These are phyloP conservation scores for Hippocampus abdominalis DNA, from an alignment of 2,113 vertebrate genomes.

Conservation along the genomic window DNA sequence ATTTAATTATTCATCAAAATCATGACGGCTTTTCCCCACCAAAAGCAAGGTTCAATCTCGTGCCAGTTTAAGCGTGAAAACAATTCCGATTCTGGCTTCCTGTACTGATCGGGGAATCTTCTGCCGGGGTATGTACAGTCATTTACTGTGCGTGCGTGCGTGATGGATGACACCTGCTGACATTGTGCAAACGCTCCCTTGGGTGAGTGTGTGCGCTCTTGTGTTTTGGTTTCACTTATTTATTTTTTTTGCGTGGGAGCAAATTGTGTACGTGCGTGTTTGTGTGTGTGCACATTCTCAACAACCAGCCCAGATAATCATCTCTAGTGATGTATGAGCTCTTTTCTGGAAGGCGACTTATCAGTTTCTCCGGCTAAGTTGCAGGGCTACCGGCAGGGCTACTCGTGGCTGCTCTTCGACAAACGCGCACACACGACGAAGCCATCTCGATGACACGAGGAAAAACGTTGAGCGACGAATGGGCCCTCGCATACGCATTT, in stretches of 20 bases:
- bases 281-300: conserved; percentile 37
- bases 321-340: conserved; percentile 65
- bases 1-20: no score
- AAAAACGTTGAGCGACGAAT: no score
- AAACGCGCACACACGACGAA: neutral
- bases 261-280: conserved; percentile 8
- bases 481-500: no score
- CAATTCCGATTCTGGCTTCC: conserved; percentile 33
- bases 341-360: conserved; percentile 37
- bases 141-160: conserved; percentile 30
- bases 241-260: conserved; percentile 69
- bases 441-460: no score
- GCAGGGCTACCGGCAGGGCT: neutral
- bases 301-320: conserved; percentile 67
- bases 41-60: no score
- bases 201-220: conserved; percentile 26
- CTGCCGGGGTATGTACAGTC: conserved; percentile 59
- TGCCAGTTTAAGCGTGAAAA: neutral
- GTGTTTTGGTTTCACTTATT: conserved; percentile 69
- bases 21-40: no score
- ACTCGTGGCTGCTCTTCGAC: neutral
- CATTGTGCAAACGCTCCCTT: conserved; percentile 69
- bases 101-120: conserved; percentile 49
- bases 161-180: conserved; percentile 73
- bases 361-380: conserved; percentile 17